Base-by-base conservation (phyloP, 2,797 vertebrate genomes). In the Pipistrellus nathusii region DNA sequence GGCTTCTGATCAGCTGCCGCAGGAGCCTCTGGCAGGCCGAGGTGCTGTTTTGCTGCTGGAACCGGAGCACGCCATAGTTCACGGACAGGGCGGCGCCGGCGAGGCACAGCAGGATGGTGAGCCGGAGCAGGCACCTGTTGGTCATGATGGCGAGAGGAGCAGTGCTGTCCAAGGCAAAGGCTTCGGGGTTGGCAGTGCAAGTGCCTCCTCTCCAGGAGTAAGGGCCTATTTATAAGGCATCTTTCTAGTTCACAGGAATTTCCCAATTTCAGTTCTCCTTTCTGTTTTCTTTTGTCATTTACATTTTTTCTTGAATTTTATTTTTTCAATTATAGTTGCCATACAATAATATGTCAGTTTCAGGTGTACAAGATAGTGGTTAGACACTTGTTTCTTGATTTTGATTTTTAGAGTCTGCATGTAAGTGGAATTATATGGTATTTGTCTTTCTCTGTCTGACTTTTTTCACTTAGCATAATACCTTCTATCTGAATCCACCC, bases 251-350 rank as follows among this genome's bases (percentile, higher is more conserved):
- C 59, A 64, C 6, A 93, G 96, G 95, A 92, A 97, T 93, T 97
- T 95, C 97, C 97, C 96, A 97, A 75, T 97, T 97, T 97, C 95
- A 94, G 77, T 95, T 97, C 96, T 96, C 96, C 89, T 72, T 97
- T 97, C 96, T 96, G 91, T 86, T 97, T 96, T 96, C 89, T 85
- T 95, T 62, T 97, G 96, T 97, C 95, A 93, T 69, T 88, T 57
- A 48, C 46, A 64, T 14, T 64, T 62, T 32, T 21, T 0, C 57
- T 8, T 44, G 5, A 21, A 30, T 23, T 55, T 55, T n/a, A 41
- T 32, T 64, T 23, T 82, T 32, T 64, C 27, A 81, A 14, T 46
- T 44, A 76, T 4, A n/a, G 17, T 44, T 46, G 27, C 21, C 32
- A 64, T 64, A 32, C 14, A 82, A 48, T 55, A 66, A 23, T 46